phyloP scores from a whole-genome alignment of 2,888 invertebrate species.

The Amblyjoppa proteus region DNA sequence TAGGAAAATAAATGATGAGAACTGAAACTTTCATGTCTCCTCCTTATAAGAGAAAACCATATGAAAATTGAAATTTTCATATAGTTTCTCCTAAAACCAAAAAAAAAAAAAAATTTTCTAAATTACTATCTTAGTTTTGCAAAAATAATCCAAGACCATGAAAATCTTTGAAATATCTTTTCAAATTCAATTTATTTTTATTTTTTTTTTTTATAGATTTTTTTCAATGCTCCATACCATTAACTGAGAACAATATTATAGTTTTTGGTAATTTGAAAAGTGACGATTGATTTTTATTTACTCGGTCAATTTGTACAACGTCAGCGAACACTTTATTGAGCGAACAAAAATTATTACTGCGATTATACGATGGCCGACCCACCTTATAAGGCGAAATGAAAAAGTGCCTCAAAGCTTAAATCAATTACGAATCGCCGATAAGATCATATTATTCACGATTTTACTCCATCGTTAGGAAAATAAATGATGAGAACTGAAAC shows the following conservation, averaged over 20 bases:
- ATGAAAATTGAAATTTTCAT: too few relatives aligned
- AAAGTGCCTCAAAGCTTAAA: too few relatives aligned
- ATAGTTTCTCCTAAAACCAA: too few relatives aligned
- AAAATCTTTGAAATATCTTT: too few relatives aligned
- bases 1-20: background rate
- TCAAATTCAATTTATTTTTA: background rate
- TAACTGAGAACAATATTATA: background rate
- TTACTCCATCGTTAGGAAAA: background rate
- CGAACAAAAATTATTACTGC: background rate
- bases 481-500: too few relatives aligned
- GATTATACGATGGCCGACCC: background rate
- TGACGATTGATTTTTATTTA: background rate
- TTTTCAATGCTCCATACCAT: background rate
- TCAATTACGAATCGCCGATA: background rate
- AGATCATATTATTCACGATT: background rate
- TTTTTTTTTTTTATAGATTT: background rate
- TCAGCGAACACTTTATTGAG: background rate
- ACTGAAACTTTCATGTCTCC: too few relatives aligned
- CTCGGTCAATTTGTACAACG: too few relatives aligned
- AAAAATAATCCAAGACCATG: too few relatives aligned
- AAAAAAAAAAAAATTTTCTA: too few relatives aligned
- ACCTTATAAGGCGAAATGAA: background rate
- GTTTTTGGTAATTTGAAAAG: background rate
- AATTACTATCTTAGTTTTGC: too few relatives aligned
- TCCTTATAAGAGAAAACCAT: too few relatives aligned